Evolutionary conservation across 2,113 vertebrate genomes (phyloP), one percentile per base, ranked within the genome.

Genomic region (Psophia crepitans): DNA sequence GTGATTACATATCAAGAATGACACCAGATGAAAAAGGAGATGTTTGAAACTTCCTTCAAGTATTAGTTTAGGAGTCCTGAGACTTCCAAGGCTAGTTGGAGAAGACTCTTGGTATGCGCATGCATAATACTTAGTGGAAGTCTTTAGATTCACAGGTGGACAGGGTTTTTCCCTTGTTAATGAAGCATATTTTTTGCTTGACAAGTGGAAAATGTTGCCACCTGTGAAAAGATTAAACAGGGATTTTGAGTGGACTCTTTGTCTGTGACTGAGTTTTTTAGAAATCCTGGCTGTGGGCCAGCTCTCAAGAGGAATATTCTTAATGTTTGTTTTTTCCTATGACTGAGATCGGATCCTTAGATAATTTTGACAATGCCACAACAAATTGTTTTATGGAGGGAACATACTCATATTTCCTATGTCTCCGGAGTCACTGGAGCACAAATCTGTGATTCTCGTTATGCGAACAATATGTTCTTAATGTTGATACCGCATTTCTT

Each of bases 341-440:
- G 84, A 66, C 91, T 73, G 76, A 94, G 87, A 96, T 89, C 0
- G 0, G 68, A 93, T 87, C 81, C 54, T 95, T 86, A 92, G 94
- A 97, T 94, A 95, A 94, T 64, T 93, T 66, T 94, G 76, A 96
- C 78, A 91, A 85, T 84, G 77, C 87, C 94, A 97, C 92, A 96
- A 96, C 89, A 95, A 92, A 28, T 93, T 92, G 75, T 82, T 86
- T 93, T 57, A 63, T 39, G 43, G 78, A 83, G 61, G 90, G 74
- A 87, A 93, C 8, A 33, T 68, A 73, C 58, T 95, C 75, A 18
- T 76, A 56, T 96, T 95, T 95, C 88, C 83, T 87, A 3, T 17
- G 77, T 89, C 95, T 96, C 90, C 76, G 84, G 93, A 94, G 88
- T 53, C 73, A 80, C 43, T 73, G 57, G 63, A 93, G 73, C 82